Percentiles rank a stretch among this genome's conserved stretches.
phyloP scores from a whole-genome alignment of 2,113 vertebrate genomes.

The Cyprinus carpio region DNA sequence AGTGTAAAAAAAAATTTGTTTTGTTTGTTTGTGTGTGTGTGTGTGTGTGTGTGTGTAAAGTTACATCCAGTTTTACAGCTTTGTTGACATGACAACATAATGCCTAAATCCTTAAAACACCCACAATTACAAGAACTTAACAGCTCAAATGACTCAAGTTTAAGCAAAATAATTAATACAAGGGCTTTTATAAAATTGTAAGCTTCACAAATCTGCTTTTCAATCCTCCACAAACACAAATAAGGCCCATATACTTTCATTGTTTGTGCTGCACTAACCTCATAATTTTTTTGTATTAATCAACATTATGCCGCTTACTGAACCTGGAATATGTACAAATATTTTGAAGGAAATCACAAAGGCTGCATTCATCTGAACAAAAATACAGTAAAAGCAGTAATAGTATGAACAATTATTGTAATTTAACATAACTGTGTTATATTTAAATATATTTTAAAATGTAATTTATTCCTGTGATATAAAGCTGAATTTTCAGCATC shows the following conservation, averaged over 20 bases:
- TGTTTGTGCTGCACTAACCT: not conserved
- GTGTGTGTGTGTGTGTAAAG: not conserved
- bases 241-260: not conserved
- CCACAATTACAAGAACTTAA: not conserved
- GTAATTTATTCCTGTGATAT: not conserved
- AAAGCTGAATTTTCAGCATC: too few species aligned
- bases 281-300: not conserved
- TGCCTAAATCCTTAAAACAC: not conserved
- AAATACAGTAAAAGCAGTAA: too few species aligned
- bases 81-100: not conserved
- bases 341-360: too few species aligned
- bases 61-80: not conserved
- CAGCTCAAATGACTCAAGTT: too few species aligned
- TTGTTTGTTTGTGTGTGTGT: constrained; percentile 16
- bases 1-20: not conserved
- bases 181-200: too few species aligned
- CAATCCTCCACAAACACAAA: not conserved
- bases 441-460: not conserved
- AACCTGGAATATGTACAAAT: too few species aligned
- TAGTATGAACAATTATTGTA: too few species aligned
- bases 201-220: not conserved
- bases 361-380: too few species aligned
- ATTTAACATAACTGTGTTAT: too few species aligned
- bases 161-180: too few species aligned
- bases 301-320: not conserved